phyloP scores from a whole-genome alignment of 2,797 vertebrate species.

The Pelochelys cantorii region DNA sequence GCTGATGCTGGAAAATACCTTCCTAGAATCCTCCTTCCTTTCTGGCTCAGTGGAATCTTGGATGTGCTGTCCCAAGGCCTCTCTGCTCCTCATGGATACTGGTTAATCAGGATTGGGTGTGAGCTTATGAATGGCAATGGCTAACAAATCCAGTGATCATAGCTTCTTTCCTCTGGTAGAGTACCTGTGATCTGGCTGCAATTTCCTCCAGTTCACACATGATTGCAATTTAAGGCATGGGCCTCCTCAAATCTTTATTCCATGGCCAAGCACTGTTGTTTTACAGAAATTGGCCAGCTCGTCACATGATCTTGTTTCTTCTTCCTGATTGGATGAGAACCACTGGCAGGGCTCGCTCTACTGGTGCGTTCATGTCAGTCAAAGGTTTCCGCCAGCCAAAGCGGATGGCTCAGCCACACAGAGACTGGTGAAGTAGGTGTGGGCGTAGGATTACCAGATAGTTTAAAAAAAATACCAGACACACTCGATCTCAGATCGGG shows the following conservation, averaged over 20 bases:
- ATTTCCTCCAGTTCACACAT: neutral
- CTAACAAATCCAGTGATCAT: neutral
- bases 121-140: neutral
- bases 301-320: neutral
- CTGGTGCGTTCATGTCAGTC: neutral
- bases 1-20: neutral
- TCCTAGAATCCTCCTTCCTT: neutral
- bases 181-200: neutral
- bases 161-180: neutral
- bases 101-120: neutral
- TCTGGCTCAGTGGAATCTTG: neutral
- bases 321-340: neutral
- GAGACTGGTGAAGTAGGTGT: neutral
- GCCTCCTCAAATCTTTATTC: neutral
- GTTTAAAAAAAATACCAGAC: too few species aligned
- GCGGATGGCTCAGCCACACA: neutral
- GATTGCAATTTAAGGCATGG: neutral
- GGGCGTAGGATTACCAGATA: too few species aligned
- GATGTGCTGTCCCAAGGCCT: neutral
- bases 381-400: neutral
- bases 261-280: neutral
- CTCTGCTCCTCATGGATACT: neutral
- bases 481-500: too few species aligned
- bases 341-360: neutral
- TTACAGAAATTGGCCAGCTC: neutral